Conservation (phyloP, 1,140 invertebrate species). For the Cepaea nemoralis region DNA sequence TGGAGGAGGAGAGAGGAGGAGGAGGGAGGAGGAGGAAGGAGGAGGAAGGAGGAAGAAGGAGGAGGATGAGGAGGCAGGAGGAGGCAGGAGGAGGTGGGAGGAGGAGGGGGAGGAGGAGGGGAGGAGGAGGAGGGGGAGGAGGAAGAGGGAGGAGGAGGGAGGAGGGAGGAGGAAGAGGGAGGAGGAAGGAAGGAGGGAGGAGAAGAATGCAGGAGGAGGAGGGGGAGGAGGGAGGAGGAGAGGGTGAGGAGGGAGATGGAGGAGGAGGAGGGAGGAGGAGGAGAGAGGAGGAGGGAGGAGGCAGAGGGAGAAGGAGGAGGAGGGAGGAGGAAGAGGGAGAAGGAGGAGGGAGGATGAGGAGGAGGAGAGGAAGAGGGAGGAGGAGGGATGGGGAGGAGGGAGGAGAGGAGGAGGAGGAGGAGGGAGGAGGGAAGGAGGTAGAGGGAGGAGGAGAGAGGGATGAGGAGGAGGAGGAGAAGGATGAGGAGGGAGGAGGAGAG, state of each 20-base stretch:
- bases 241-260: no score
- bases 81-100: no score
- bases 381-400: not conserved
- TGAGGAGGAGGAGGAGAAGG: not conserved
- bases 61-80: no score
- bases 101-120: no score
- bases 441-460: not conserved
- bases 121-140: not conserved
- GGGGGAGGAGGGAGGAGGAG: no score
- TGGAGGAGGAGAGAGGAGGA: no score
- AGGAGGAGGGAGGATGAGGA: not conserved
- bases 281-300: no score
- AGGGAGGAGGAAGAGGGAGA: no score
- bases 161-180: slow-evolving; percentile 5
- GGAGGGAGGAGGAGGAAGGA: not conserved
- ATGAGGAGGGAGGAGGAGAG: not conserved
- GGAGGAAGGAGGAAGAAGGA: no score
- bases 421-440: slow-evolving; percentile 13
- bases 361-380: not conserved
- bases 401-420: not conserved
- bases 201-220: not conserved
- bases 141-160: not conserved
- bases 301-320: not conserved
- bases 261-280: no score
- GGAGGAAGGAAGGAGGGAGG: not conserved